A percentile compares a stretch with the other conserved stretches of the same genome.
phyloP scores from a whole-genome alignment of 2,888 invertebrate genomes.

The Stratiomys singularior region DNA sequence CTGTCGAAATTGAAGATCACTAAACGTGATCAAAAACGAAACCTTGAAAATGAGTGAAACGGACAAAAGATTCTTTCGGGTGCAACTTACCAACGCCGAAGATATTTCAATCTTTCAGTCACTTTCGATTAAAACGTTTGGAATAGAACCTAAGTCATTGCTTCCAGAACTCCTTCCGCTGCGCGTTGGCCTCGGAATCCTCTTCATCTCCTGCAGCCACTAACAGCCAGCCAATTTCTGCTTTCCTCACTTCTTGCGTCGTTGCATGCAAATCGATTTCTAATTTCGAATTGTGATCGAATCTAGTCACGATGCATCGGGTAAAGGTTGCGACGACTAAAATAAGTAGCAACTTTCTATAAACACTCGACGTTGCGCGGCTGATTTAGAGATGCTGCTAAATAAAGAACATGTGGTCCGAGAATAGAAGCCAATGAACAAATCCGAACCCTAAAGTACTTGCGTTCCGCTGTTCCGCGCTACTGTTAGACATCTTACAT shows the following conservation, averaged over 20 bases:
- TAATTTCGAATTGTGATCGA: constrained; percentile 32
- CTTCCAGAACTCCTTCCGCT: constrained; percentile 34
- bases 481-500: neutral
- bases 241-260: neutral
- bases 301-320: constrained; percentile 34
- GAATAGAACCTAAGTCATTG: constrained; percentile 37
- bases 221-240: neutral
- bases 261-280: constrained; percentile 16
- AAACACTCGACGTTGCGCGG: constrained; percentile 10
- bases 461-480: constrained; percentile 19
- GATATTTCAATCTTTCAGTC: neutral
- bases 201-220: neutral
- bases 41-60: constrained; percentile 21
- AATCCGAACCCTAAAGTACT: constrained; percentile 10
- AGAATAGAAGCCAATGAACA: constrained; percentile 27
- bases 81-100: constrained; percentile 1
- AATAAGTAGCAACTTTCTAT: constrained; percentile 38
- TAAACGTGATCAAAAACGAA: neutral
- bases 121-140: constrained; percentile 14
- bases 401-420: constrained; percentile 21
- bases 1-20: neutral
- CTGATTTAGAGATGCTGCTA: constrained; percentile 34
- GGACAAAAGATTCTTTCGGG: constrained; percentile 7
- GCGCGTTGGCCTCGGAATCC: neutral
- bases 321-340: constrained; percentile 34